Conservation (phyloP, 1,140 invertebrate genomes). For the Pseudomyrmex flavicornis region DNA sequence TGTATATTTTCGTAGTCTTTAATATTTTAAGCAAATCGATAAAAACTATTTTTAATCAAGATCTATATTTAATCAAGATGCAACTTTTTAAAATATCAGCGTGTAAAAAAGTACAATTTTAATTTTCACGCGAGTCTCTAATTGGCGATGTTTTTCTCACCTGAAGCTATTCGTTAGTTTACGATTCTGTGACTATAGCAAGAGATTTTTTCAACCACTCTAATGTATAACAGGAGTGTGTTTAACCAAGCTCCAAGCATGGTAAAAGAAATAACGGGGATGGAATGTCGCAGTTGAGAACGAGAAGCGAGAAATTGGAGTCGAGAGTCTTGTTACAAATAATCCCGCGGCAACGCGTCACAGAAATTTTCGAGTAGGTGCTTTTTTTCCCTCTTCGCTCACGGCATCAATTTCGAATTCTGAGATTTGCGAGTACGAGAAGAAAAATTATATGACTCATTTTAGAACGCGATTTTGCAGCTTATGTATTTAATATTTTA, state of each 20-base stretch:
- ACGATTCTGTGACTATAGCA: conserved; percentile 11
- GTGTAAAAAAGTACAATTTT: background rate
- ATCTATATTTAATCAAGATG: too few relatives aligned
- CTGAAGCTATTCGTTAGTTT: background rate
- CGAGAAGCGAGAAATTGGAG: conserved; percentile 48
- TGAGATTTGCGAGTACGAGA: conserved; percentile 2
- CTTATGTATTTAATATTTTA: conserved; percentile 19
- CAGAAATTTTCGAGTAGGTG: conserved; percentile 46
- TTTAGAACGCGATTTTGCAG: background rate
- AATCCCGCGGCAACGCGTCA: conserved; percentile 28
- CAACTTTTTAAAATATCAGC: background rate
- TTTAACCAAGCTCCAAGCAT: conserved; percentile 35
- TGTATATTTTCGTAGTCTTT: background rate
- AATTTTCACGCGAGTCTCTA: background rate
- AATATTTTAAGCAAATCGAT: conserved; percentile 3
- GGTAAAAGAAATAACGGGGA: conserved; percentile 38
- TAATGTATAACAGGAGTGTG: conserved; percentile 19
- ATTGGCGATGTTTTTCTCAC: background rate
- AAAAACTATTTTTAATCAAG: background rate
- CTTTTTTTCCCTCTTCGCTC: conserved; percentile 6
- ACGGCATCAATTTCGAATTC: conserved; percentile 7
- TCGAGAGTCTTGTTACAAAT: conserved; percentile 60
- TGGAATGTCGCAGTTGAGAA: conserved; percentile 20
- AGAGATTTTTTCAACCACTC: background rate
- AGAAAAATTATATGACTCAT: conserved; percentile 8